phyloP scores from a whole-genome alignment of 1,140 invertebrate genomes.

The Drosophila sucinea region DNA sequence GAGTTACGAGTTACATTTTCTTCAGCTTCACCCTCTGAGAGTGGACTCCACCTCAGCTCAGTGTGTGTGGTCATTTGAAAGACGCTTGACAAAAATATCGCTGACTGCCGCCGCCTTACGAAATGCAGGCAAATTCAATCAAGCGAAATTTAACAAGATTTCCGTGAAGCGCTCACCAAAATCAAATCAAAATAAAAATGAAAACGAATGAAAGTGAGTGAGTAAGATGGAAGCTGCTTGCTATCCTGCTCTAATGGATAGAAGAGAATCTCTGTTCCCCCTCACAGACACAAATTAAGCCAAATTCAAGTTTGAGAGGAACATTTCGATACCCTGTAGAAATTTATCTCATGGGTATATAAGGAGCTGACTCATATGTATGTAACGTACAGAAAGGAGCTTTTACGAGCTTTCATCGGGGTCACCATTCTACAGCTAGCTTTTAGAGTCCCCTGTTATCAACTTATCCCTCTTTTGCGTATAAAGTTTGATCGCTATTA shows the following conservation, averaged over 20 bases:
- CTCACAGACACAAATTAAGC: conserved; percentile 50
- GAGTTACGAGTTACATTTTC: conserved; percentile 38
- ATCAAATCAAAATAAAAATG: conserved; percentile 20
- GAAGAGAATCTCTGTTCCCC: conserved; percentile 17
- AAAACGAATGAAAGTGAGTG: conserved; percentile 6
- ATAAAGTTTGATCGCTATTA: too few species aligned
- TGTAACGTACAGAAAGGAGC: not conserved
- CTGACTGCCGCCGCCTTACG: conserved; percentile 12
- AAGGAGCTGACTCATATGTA: not conserved
- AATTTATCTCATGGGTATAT: not conserved
- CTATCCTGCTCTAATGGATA: conserved; percentile 51
- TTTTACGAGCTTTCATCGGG: not conserved
- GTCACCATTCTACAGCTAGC: not conserved
- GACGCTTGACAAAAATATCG: conserved; percentile 27
- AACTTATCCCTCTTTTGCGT: too few species aligned
- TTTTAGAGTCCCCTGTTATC: too few species aligned
- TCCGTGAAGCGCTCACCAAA: conserved; percentile 54
- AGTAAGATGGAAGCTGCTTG: conserved; percentile 7
- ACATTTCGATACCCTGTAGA: conserved; percentile 21
- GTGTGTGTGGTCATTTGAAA: conserved; percentile 53
- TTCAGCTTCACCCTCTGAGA: not conserved
- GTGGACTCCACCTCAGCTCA: not conserved
- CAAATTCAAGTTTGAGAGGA: conserved; percentile 29
- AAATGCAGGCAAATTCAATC: conserved; percentile 70
- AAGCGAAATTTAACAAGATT: conserved; percentile 76